A percentile compares a stretch with the other conserved stretches of the same genome.
phyloP scores from a whole-genome alignment of 2,888 invertebrate species.

The Habrosyne pyritoides region DNA sequence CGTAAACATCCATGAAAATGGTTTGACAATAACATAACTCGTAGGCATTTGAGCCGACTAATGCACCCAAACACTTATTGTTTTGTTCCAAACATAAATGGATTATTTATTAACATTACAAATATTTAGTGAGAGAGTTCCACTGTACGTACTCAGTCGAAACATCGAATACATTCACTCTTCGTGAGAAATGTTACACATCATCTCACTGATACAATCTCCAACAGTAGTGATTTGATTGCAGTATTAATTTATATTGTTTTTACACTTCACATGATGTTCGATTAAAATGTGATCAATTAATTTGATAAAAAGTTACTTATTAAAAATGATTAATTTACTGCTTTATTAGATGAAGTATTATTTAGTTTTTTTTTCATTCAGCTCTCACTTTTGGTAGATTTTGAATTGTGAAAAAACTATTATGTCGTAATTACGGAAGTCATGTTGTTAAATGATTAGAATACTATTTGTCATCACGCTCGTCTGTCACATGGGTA shows the following conservation, averaged over 20 bases:
- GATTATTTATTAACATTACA: constrained; percentile 67
- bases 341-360: not conserved
- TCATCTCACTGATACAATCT: constrained; percentile 47
- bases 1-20: not conserved
- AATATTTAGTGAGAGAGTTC: constrained; percentile 48
- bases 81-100: constrained; percentile 52
- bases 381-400: not conserved
- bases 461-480: too few relatives aligned
- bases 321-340: not conserved
- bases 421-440: not conserved
- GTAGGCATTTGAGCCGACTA: not conserved
- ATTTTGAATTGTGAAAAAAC: not conserved
- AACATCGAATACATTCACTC: constrained; percentile 11
- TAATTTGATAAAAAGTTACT: constrained; percentile 1
- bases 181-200: constrained; percentile 42
- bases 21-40: not conserved
- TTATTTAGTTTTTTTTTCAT: not conserved
- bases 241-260: constrained; percentile 37
- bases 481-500: too few relatives aligned
- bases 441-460: too few relatives aligned
- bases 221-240: constrained; percentile 33
- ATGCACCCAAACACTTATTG: constrained; percentile 19
- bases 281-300: constrained; percentile 37
- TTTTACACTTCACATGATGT: constrained; percentile 37
- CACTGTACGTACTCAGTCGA: constrained; percentile 20